Base-by-base conservation (phyloP, 2,797 vertebrate species). In the Botia kubotai region DNA sequence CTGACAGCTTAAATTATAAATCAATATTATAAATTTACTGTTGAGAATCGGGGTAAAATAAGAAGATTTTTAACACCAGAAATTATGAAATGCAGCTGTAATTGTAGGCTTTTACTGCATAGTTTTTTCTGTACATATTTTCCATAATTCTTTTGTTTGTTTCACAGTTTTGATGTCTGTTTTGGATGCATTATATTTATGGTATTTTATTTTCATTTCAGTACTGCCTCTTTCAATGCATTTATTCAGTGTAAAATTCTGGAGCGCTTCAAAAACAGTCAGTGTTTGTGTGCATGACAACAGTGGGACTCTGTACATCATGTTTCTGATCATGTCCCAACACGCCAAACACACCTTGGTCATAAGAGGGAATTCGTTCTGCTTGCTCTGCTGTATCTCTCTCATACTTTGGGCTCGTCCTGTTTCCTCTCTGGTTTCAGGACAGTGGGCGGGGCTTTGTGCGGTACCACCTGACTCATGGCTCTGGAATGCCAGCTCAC, bases 291-390 rank as follows among this genome's bases (percentile, higher is more conserved):
- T 79, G 73, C 19, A 8, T 52, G 29, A 16, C 2, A 48, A 7
- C 16, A 0, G 29, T 48, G 4, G 33, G 33, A 33, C 33, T 33
- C 12, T 12, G 17, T 53, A 33, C 33, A 33, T 33, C 3, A 33
- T 33, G 13, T 66, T 8, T 80, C 29, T 11, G 48, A 57, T 80
- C 78, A 2, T 36, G 72, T 55, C 26, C 66, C 52, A 2, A 67
- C 72, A 86, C 75, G 83, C 77, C 46, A 39, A 52, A 80, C 83
- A 82, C 85, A 72, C 85, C 82, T 70, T 48, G 14, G 29, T 5
- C 10, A 2, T 4, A 4, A 8, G 3, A 50, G 21, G 33, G 16
- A 76, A 26, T 26, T 26, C 2, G 23, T 26, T 26, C 19, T 14
- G 1, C 17, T 10, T 14, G 21, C 67, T 13, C 5, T 4, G 2